These are phyloP conservation scores for Antheraea yamamai DNA, from an alignment of 2,888 invertebrate genomes.

Conservation along the genomic window DNA sequence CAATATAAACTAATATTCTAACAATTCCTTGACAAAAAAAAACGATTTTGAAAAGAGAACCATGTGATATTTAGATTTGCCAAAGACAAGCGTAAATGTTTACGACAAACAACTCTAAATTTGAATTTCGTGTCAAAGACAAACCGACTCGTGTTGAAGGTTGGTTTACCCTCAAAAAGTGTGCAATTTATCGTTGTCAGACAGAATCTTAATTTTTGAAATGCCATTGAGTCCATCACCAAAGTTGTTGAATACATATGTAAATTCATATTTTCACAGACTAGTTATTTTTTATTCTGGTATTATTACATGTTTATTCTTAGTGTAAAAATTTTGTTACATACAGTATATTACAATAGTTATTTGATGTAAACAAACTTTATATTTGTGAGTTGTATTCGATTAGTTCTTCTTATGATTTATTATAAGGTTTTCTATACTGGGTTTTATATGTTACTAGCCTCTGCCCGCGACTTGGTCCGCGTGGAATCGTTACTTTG, in stretches of 20 bases:
- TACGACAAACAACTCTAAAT: constrained; percentile 16
- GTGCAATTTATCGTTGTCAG: constrained; percentile 16
- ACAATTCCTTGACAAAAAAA: neutral
- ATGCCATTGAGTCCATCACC: neutral
- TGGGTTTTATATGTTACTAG: no score
- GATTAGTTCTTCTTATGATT: no score
- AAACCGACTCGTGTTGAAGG: constrained; percentile 17
- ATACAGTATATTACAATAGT: neutral
- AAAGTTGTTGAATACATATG: neutral
- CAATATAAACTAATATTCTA: neutral
- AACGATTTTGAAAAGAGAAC: neutral
- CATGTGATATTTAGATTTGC: constrained; percentile 8
- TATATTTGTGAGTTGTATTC: no score
- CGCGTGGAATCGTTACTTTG: no score
- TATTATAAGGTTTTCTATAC: no score
- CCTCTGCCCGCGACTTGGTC: no score
- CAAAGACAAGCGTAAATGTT: constrained; percentile 13
- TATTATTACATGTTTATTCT: neutral
- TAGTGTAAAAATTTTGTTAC: neutral
- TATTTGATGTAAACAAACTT: no score
- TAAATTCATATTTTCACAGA: neutral
- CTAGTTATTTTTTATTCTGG: neutral
- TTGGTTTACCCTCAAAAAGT: constrained; percentile 14
- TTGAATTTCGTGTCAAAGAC: constrained; percentile 18
- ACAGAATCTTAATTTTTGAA: constrained; percentile 9